Evolutionary conservation across 2,888 invertebrate genomes (phyloP), one percentile per base, ranked within the genome.

Genomic region (Xylophagus ater): DNA sequence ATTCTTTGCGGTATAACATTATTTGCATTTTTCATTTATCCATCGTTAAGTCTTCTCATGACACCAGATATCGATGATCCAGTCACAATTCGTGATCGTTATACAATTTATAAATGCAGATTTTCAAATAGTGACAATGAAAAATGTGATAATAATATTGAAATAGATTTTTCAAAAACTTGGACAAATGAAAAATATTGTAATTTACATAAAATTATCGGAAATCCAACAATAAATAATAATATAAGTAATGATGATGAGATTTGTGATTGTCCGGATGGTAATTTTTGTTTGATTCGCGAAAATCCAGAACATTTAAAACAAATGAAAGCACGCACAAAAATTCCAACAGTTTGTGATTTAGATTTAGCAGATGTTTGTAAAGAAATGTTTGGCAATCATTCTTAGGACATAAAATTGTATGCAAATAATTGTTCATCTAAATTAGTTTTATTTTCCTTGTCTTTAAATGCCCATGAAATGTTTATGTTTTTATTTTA

Each of bases 1-100:
- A 69, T 79, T 36, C 68, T 86, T 47, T 76, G 82, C 14, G 76
- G 76, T 4, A 60, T 86, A 3, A 75, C 80, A 21, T 66, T 84
- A 37, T 84, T 87, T 63, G 82, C 78, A 14, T 80, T 87, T 59
- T 63, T 84, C 31, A 77, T 90, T 51, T 92, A 92, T 65, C 89
- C 89, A 6, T 78, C 81, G 47, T 70, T 83, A 30, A 88, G 85
- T 58, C 70, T 86, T 46, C 69, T 77, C 39, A 71, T 86, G 67
- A 85, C 84, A 14, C 74, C 80, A 9, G 65, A 72, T 50, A 68
- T 78, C 42, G 71, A 81, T 58, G 76, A 75, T 51, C 55, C 76
- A 37, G 67, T 67, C 40, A 79, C 83, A 2, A 73, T 86, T 44
- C 66, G 60, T 28, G 81, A 82, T 56, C 58, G 68, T 49, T 65